Percentiles rank a stretch among this genome's conserved stretches.
Conservation (phyloP, 2,888 invertebrate genomes). For the Eurytoma californica region DNA sequence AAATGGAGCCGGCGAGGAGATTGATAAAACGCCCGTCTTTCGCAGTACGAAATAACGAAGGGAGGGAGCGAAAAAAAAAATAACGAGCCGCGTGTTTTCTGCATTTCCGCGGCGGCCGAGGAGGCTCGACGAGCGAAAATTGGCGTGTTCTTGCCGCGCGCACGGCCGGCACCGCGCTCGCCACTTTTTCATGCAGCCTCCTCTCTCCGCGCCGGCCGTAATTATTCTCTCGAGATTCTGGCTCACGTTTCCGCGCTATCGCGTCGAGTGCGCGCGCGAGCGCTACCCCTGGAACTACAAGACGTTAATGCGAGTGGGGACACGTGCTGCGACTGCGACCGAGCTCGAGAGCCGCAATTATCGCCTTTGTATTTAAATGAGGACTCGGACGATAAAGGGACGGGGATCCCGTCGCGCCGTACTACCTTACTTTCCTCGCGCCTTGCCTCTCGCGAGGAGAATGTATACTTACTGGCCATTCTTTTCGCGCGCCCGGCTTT, state of each 20-base stretch:
- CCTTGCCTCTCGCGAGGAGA: neutral
- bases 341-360: conserved; percentile 44
- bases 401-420: neutral
- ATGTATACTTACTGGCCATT: conserved; percentile 8
- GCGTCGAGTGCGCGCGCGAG: neutral
- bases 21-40: conserved; percentile 13
- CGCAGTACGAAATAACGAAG: conserved; percentile 1
- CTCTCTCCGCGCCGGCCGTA: conserved; percentile 34
- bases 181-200: conserved; percentile 43
- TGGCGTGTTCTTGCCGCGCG: conserved; percentile 48
- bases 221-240: conserved; percentile 58
- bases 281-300: conserved; percentile 34
- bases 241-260: conserved; percentile 56
- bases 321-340: conserved; percentile 46
- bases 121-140: conserved; percentile 22
- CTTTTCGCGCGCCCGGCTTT: neutral
- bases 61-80: conserved; percentile 24
- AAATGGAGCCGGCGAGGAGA: neutral
- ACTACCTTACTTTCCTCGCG: neutral
- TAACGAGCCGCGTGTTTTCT: conserved; percentile 46
- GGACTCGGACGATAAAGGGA: conserved; percentile 24
- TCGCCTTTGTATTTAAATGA: conserved; percentile 54
- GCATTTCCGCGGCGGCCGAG: conserved; percentile 2
- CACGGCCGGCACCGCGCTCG: conserved; percentile 39
- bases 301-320: conserved; percentile 48